Base-by-base conservation (phyloP, 2,113 vertebrate species). In the Percina caprodes region DNA sequence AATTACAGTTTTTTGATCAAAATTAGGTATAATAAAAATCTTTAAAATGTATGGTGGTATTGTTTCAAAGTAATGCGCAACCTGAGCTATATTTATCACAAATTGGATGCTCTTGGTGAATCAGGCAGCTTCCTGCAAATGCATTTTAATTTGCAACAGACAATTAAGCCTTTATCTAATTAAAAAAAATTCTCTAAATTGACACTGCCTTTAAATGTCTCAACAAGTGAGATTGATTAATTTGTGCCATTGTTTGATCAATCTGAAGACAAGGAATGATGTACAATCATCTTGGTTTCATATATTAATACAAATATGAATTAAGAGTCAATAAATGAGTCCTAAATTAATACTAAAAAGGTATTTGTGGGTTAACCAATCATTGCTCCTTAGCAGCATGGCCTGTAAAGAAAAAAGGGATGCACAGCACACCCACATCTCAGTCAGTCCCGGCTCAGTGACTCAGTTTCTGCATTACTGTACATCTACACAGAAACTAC, bases 91-190 rank as follows among this genome's bases (percentile, higher is more conserved):
- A 52, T 77, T 60, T 2, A 55, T 39, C 14, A 39, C 1, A 33
- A 35, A 46, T 14, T 5, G 0, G 1, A 33, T 10, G n/a, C 12
- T 49, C 79, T 30, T 6, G 6, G 9, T 0, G 12, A 33, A n/a
- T 30, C 0, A 30, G 8, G 2, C 14, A 4, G 2, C 15, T 6
- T 9, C 0, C 0, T 19, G 21, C 2, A 8, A 54, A 16, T 35
- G 46, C 2, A 11, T 56, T 69, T 52, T 13, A 23, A 84, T n/a
- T 19, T 13, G 18, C 0, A 21, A 33, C 1, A 23, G 10, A 30
- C 42, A 70, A 74, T 89, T 83, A 86, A 84, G 83, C 76, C 60
- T 77, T 87, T 48, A 39, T 58, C 2, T 9, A 16, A 58, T 56
- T 0, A 75, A 69, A 82, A 33, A 69, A 79, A 33, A 0, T 24